Evolutionary conservation across 2,797 vertebrate species (phyloP), one percentile per base, ranked within the genome.

Genomic region (Cynodonichthys magdalenae): DNA sequence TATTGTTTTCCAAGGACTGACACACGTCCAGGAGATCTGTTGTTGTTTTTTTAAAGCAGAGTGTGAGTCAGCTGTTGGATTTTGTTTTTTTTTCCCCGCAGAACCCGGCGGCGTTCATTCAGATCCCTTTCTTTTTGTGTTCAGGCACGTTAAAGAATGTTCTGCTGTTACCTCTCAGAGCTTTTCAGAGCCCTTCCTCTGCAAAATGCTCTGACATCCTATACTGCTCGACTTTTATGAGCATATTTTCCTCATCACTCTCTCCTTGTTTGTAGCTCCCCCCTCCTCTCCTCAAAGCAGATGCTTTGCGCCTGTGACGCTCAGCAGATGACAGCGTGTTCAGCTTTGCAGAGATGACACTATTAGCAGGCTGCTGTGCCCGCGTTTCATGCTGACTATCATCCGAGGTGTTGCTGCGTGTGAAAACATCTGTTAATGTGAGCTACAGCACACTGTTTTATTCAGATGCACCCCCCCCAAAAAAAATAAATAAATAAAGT

Each of bases 261-360:
- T 20, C 68, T 77, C 65, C n/a, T 53, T 20, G 53, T 59, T 62
- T 70, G 47, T 20, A 28, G 50, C 66, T 63, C 28, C 29, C 5
- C 29, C 29, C 29, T 5, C 29, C 29, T 5, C 5, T 3, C 5
- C 5, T 3, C 3, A 29, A 29, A 67, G 59, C 75, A 74, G 70
- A 84, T 75, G 80, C 74, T 66, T 62, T 63, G 55, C 2, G 15
- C 47, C 45, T 5, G 18, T 45, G 54, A 65, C 0, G 19, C 66
- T 75, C 55, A 27, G 66, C 52, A 39, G 49, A 64, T 41, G 53
- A 80, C 58, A 27, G 62, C 46, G 57, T 62, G 55, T 77, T 84
- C 66, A 77, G 75, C 75, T 84, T 79, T 66, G 71, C 72, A 66
- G 62, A 49, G 70, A 74, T 75, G 67, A 74, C 67, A 87, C 74